Percentiles rank a stretch among this genome's conserved stretches.
Conservation (phyloP, 2,888 invertebrate species). For the Falcaria lacertinaria region DNA sequence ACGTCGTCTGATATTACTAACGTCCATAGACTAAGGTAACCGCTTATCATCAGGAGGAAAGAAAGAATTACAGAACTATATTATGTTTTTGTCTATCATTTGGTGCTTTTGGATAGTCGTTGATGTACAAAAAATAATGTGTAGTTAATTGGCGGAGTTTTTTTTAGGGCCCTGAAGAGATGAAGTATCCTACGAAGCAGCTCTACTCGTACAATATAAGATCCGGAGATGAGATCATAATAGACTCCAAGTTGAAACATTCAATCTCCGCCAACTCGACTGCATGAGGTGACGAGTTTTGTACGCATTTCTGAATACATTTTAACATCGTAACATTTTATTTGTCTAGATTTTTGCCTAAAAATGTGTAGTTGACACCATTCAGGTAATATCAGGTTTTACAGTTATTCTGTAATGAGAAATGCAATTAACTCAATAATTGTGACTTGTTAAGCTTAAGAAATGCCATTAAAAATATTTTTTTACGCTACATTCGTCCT, state of each 20-base stretch:
- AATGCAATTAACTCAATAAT: conserved; percentile 21
- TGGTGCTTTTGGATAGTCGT: no score
- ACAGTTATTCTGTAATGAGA: conserved; percentile 7
- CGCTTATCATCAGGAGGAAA: no score
- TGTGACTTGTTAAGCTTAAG: conserved; percentile 11
- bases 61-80: no score
- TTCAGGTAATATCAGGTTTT: not conserved
- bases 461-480: conserved; percentile 15
- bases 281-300: conserved; percentile 27
- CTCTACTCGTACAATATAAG: conserved; percentile 94
- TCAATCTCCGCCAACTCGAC: conserved; percentile 59
- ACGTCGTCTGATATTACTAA: no score
- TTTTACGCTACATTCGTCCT: conserved; percentile 17
- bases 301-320: conserved; percentile 24
- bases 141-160: conserved; percentile 24
- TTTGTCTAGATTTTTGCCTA: not conserved
- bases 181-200: conserved; percentile 93
- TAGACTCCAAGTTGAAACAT: conserved; percentile 87
- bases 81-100: no score
- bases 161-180: conserved; percentile 89
- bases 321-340: no score
- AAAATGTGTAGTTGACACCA: not conserved
- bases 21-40: no score
- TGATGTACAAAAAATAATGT: conserved; percentile 5
- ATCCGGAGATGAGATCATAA: conserved; percentile 94